phyloP scores from a whole-genome alignment of 53 echinoderm and acorn worm species.

The Paelopatides confundens region DNA sequence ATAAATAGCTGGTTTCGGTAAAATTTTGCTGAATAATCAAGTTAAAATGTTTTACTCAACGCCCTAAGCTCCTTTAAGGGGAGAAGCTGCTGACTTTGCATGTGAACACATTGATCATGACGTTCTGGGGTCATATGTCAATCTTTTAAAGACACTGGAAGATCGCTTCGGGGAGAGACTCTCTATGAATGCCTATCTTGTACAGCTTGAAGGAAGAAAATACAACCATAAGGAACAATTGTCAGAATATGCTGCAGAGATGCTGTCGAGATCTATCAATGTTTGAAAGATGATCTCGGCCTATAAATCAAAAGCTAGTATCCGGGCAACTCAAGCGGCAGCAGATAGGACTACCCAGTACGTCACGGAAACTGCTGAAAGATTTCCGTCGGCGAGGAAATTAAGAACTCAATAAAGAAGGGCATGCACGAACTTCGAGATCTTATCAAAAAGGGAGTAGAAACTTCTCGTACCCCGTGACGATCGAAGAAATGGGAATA shows the following conservation, averaged over 20 bases:
- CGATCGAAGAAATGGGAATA: neutral
- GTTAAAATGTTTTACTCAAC: too few species aligned
- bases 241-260: too few species aligned
- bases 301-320: too few species aligned
- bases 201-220: slow-evolving; percentile 23
- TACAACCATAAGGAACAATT: too few species aligned
- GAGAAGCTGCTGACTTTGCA: slow-evolving; percentile 10
- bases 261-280: too few species aligned
- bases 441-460: too few species aligned
- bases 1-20: too few species aligned
- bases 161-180: slow-evolving; percentile 1
- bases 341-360: too few species aligned
- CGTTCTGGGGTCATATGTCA: neutral
- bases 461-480: neutral
- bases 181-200: neutral
- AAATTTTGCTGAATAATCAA: too few species aligned
- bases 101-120: neutral
- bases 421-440: neutral
- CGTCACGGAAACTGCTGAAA: neutral
- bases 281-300: too few species aligned
- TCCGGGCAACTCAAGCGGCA: too few species aligned
- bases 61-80: neutral
- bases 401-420: too few species aligned
- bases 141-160: neutral
- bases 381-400: neutral